A percentile compares a stretch with the other conserved stretches of the same genome.
Conservation (phyloP, 2,797 vertebrate species). For the Rhodeus uyekii region DNA sequence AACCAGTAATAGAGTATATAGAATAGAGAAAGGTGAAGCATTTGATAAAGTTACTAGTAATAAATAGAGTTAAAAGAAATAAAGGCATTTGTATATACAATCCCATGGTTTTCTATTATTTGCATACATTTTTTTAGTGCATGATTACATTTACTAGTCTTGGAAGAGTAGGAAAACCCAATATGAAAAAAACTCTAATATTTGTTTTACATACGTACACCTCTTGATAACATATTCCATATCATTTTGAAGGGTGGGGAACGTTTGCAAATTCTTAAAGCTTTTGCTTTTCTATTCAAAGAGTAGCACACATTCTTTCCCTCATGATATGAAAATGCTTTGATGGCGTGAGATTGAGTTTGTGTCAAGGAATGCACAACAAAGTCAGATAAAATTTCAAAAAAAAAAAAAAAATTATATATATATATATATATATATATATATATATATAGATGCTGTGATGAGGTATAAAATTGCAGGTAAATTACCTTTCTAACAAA, state of each 20-base stretch:
- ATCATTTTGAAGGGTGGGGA: not conserved
- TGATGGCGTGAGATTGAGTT: conserved; percentile 3
- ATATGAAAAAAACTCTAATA: conserved; percentile 15
- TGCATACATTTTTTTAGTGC: too few species aligned
- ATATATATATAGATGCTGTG: conserved; percentile 30
- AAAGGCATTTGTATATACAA: too few species aligned
- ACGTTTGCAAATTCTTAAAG: conserved; percentile 18
- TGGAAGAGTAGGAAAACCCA: not conserved
- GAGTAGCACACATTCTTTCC: conserved; percentile 22
- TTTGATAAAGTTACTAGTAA: too few species aligned
- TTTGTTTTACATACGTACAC: not conserved
- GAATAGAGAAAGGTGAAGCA: too few species aligned
- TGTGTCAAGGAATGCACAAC: conserved; percentile 41
- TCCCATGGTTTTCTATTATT: too few species aligned
- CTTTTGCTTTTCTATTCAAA: conserved; percentile 41
- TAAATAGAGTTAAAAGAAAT: too few species aligned
- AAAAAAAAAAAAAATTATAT: too few species aligned
- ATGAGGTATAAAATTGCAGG: conserved; percentile 48
- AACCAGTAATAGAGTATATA: too few species aligned
- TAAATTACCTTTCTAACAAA: conserved; percentile 46
- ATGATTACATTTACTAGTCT: not conserved
- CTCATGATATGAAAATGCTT: conserved; percentile 20
- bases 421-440: too few species aligned
- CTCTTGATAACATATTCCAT: conserved; percentile 2
- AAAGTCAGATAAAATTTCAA: conserved; percentile 25